Percentiles rank a stretch among this genome's conserved stretches.
These are phyloP conservation scores for Phalacrocorax carbo DNA, from an alignment of 2,113 vertebrate genomes.

Conservation along the genomic window DNA sequence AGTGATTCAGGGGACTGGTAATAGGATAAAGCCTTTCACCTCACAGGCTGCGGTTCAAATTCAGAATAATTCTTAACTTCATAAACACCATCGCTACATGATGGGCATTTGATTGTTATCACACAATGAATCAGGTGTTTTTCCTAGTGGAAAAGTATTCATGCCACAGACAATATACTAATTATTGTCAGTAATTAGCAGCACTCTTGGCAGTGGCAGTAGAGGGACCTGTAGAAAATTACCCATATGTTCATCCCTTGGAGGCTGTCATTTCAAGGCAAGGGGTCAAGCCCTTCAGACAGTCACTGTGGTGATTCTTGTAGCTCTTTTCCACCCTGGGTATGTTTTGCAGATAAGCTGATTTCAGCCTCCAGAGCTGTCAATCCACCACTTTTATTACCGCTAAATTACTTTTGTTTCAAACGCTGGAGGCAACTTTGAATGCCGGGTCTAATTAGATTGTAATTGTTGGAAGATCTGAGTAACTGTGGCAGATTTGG, in stretches of 20 bases:
- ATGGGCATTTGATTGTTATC: slow-evolving; percentile 1
- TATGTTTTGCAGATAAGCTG: background rate
- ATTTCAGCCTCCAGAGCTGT: slow-evolving; percentile 54
- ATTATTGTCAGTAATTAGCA: slow-evolving; percentile 53
- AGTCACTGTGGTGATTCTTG: background rate
- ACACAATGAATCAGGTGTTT: slow-evolving; percentile 6
- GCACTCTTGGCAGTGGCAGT: slow-evolving; percentile 12
- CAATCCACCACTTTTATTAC: slow-evolving; percentile 63
- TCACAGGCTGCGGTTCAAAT: background rate
- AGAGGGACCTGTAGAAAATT: slow-evolving; percentile 33
- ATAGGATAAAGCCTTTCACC: slow-evolving; percentile 32
- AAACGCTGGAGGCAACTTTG: slow-evolving; percentile 61
- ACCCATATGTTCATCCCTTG: slow-evolving; percentile 30
- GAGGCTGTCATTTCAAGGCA: slow-evolving; percentile 42
- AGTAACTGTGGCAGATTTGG: slow-evolving; percentile 45
- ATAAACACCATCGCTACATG: background rate
- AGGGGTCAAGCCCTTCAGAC: slow-evolving; percentile 27
- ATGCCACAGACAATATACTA: slow-evolving; percentile 25
- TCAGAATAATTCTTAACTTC: slow-evolving; percentile 19
- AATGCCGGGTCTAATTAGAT: slow-evolving; percentile 62
- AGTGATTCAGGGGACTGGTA: background rate
- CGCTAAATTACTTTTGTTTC: slow-evolving; percentile 66
- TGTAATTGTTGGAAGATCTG: slow-evolving; percentile 52
- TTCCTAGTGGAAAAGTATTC: slow-evolving; percentile 13
- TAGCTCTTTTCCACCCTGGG: background rate